phyloP scores from a whole-genome alignment of 2,888 invertebrate genomes.

The Ophonus ardosiacus region DNA sequence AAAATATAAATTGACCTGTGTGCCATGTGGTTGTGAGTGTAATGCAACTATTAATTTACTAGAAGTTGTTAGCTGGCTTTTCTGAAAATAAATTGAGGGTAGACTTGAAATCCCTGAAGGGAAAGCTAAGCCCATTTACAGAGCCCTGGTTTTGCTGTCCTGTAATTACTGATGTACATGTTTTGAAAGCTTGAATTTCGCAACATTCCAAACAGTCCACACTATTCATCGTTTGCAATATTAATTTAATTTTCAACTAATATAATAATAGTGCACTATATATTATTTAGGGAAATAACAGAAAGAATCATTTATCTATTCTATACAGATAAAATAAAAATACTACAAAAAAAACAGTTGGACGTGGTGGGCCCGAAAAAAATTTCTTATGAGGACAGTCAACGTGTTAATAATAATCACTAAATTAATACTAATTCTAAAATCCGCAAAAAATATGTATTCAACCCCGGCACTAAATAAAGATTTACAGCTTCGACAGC shows the following conservation, averaged over 20 bases:
- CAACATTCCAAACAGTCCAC: neutral
- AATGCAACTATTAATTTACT: slow-evolving; percentile 23
- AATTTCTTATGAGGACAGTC: too few species aligned
- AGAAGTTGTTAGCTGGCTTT: slow-evolving; percentile 22
- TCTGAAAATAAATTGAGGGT: slow-evolving; percentile 50
- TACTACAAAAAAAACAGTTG: too few species aligned
- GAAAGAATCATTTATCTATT: neutral
- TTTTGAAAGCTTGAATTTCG: slow-evolving; percentile 4
- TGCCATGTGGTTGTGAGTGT: neutral
- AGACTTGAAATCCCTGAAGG: slow-evolving; percentile 45
- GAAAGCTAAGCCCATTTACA: slow-evolving; percentile 47
- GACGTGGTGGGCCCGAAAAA: too few species aligned
- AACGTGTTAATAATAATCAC: too few species aligned
- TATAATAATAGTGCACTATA: neutral
- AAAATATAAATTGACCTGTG: neutral
- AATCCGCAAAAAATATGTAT: too few species aligned
- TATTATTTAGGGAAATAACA: neutral
- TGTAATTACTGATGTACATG: slow-evolving; percentile 50
- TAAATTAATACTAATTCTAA: too few species aligned
- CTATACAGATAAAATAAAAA: too few species aligned
- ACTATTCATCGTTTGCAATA: neutral
- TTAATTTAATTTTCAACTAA: neutral
- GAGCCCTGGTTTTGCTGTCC: slow-evolving; percentile 32
- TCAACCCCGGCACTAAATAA: too few species aligned
- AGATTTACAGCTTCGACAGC: too few species aligned